Percentiles rank a stretch among this genome's conserved stretches.
These are phyloP conservation scores for Macrostomum cliftonense DNA, from an alignment of 2,888 invertebrate species.

Conservation along the genomic window DNA sequence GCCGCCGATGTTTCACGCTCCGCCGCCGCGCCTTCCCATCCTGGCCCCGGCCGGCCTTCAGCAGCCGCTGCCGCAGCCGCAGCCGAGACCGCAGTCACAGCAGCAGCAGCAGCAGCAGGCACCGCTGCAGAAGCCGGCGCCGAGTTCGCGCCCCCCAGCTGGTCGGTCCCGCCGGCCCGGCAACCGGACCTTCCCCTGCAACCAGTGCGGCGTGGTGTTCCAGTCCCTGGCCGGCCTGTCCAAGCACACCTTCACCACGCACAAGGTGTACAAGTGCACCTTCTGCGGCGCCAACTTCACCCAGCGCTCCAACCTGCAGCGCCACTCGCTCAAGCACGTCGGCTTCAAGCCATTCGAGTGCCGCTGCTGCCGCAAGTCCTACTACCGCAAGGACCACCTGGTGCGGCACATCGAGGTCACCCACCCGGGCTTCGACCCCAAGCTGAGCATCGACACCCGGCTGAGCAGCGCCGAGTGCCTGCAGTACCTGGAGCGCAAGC, in stretches of 20 bases:
- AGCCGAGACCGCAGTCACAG: no score
- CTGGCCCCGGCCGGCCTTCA: no score
- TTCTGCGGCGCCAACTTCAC: conserved; percentile 11
- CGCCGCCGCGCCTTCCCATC: no score
- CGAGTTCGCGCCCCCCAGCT: no score
- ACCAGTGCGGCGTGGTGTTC: conserved; percentile 10
- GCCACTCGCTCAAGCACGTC: conserved; percentile 12
- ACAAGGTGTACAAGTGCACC: conserved; percentile 11
- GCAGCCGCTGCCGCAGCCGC: no score
- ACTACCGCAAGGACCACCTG: conserved; percentile 12
- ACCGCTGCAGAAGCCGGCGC: no score
- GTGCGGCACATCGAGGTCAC: conserved; percentile 12
- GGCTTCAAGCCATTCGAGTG: conserved; percentile 12
- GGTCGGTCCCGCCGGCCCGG: no score
- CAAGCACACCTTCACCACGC: conserved; percentile 11
- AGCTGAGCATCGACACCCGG: conserved; percentile 8
- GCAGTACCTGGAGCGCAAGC: conserved; percentile 10
- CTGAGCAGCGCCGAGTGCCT: conserved; percentile 11
- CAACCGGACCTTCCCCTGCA: conserved; percentile 5
- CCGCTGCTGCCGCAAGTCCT: conserved; percentile 10
- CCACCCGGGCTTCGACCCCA: conserved; percentile 10
- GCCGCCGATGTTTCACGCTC: no score
- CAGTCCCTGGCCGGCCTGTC: conserved; percentile 7
- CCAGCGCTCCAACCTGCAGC: conserved; percentile 11
- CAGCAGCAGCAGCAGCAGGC: no score